phyloP scores from a whole-genome alignment of 2,797 vertebrate genomes.

The Syndactyla subalaris region DNA sequence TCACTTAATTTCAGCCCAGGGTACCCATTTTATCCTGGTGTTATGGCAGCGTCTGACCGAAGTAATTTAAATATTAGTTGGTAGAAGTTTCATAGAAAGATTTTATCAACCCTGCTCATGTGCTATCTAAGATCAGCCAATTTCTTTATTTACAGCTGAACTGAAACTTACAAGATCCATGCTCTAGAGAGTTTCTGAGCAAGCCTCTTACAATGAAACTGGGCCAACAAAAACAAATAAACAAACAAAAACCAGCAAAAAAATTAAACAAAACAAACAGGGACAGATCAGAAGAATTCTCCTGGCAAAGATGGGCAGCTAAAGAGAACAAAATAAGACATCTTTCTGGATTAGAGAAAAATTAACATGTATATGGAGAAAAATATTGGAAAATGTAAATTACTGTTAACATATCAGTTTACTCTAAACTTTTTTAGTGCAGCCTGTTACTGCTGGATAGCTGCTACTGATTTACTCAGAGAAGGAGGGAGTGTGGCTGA shows the following conservation, averaged over 20 bases:
- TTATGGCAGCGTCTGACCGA: not conserved
- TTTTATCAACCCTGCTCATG: not conserved
- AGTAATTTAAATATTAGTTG: not conserved
- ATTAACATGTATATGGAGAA: conserved; percentile 32
- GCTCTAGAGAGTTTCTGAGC: conserved; percentile 23
- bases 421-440: not conserved
- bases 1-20: conserved; percentile 51
- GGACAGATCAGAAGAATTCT: conserved; percentile 33
- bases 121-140: not conserved
- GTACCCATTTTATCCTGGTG: conserved; percentile 38
- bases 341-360: conserved; percentile 53
- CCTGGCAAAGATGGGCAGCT: conserved; percentile 53
- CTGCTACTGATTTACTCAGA: not conserved
- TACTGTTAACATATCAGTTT: not conserved
- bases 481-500: not conserved
- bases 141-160: not conserved
- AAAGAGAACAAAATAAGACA: conserved; percentile 49
- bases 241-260: not conserved
- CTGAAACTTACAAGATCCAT: conserved; percentile 3
- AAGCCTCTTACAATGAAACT: conserved; percentile 41
- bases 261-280: not conserved
- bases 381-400: not conserved
- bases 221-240: conserved; percentile 59
- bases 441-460: not conserved
- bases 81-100: not conserved